phyloP scores from a whole-genome alignment of 1,140 invertebrate genomes.

The Vanessa atalanta region DNA sequence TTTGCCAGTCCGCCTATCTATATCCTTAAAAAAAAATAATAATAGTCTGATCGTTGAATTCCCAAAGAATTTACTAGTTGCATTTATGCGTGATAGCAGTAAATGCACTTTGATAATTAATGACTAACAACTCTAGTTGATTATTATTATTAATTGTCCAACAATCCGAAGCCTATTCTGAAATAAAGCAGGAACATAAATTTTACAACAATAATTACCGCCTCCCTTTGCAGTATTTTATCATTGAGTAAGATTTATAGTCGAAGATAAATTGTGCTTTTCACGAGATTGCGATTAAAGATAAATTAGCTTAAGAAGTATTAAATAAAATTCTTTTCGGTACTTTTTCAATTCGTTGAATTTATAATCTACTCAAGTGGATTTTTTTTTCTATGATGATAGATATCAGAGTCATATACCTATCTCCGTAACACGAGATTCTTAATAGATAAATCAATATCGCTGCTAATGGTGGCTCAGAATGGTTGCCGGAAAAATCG shows the following conservation, averaged over 20 bases:
- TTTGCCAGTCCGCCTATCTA: no score
- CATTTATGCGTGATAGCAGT: no score
- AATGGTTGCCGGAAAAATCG: no score
- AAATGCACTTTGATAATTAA: background rate
- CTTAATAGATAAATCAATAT: no score
- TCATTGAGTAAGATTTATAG: constrained; percentile 51
- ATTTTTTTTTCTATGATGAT: no score
- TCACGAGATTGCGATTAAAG: constrained; percentile 33
- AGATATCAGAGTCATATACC: no score
- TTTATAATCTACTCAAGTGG: no score
- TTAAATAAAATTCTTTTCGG: constrained; percentile 1
- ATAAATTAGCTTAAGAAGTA: constrained; percentile 27
- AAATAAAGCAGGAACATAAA: constrained; percentile 44
- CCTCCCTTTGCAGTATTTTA: constrained; percentile 47
- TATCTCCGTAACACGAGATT: no score
- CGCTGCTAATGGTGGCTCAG: no score
- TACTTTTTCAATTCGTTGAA: background rate
- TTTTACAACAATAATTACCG: constrained; percentile 47
- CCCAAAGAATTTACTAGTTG: no score
- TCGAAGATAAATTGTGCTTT: constrained; percentile 42
- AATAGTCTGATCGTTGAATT: no score
- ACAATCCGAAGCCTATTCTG: constrained; percentile 24
- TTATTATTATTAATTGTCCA: constrained; percentile 17
- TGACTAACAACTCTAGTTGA: background rate
- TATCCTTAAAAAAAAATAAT: no score